Evolutionary conservation across 2,888 invertebrate genomes (phyloP), one percentile per base, ranked within the genome.

Genomic region (Oligia strigilis): DNA sequence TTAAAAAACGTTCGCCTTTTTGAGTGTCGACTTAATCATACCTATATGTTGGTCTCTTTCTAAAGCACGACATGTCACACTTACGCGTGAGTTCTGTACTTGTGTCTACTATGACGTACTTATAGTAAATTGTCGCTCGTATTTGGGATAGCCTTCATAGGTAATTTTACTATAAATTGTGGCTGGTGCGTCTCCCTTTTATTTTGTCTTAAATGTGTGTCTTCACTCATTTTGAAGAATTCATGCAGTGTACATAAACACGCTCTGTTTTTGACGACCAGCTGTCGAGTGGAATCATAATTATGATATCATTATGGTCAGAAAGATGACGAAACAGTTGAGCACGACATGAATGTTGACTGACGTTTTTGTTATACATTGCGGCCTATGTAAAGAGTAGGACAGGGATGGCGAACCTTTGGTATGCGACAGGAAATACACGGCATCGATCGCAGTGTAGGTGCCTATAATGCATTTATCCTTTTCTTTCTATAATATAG

Each of bases 191-290:
- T 93, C 91, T 89, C 92, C 90, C 86, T 86, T 91, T 89, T 80
- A 80, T 86, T 85, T 90, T 83, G 86, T 88, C 73, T 75, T 49
- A 73, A 72, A 88, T 88, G 88, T 91, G 94, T 87, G 95, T 96
- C 96, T 96, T 96, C 96, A 96, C 96, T 97, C 96, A 96, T 97
- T 86, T 75, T 74, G 66, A 84, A 85, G 81, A 75, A 73, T 84
- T 79, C 58, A 65, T 66, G 46, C 73, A 74, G 60, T 81, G 62
- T 79, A 75, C 43, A 52, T 81, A 72, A 13, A 74, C 36, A 14
- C 43, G 19, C 67, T 70, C 46, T 71, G 66, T 78, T 29, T 64
- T 19, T 46, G 76, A 79, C 66, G 71, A 79, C 75, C 80, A 84
- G 72, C 72, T 62, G 70, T 73, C 80, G 64, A 73, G 75, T 78